A percentile compares a stretch with the other conserved stretches of the same genome.
These are phyloP conservation scores for Drosophila testacea DNA, from an alignment of 2,888 invertebrate genomes.

Conservation along the genomic window DNA sequence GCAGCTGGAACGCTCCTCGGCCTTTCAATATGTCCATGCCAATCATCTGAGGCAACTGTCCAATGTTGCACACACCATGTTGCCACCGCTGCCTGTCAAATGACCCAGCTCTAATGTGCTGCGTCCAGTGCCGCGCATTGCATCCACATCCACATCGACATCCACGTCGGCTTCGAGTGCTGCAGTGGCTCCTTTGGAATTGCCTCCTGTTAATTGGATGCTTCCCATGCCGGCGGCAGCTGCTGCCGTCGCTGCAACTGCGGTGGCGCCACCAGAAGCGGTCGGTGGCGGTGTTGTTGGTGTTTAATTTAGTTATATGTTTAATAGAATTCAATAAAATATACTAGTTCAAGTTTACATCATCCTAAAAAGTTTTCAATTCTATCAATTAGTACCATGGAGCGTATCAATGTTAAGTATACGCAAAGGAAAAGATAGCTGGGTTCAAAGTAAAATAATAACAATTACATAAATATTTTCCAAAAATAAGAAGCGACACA, in stretches of 20 bases:
- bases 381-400: not conserved
- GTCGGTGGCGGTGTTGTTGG: conserved; percentile 34
- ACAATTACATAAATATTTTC: too few relatives aligned
- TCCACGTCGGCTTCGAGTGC: conserved; percentile 15
- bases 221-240: conserved; percentile 35
- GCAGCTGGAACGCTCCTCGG: conserved; percentile 83
- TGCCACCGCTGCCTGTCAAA: conserved; percentile 81
- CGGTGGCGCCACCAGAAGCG: conserved; percentile 11
- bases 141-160: conserved; percentile 53
- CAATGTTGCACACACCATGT: conserved; percentile 69
- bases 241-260: conserved; percentile 1
- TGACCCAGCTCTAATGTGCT: conserved; percentile 83
- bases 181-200: conserved; percentile 21
- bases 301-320: conserved; percentile 47
- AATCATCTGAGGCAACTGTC: conserved; percentile 78
- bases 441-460: too few relatives aligned
- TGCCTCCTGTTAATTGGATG: conserved; percentile 57
- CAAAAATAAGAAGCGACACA: too few relatives aligned
- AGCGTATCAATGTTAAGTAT: conserved; percentile 7
- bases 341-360: conserved; percentile 64
- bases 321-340: conserved; percentile 44
- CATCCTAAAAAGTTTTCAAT: not conserved
- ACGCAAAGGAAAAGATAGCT: not conserved
- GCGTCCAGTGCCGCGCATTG: conserved; percentile 84
- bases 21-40: conserved; percentile 85